A percentile compares a stretch with the other conserved stretches of the same genome.
These are phyloP conservation scores for Piprites chloris DNA, from an alignment of 2,113 vertebrate species.

Conservation along the genomic window DNA sequence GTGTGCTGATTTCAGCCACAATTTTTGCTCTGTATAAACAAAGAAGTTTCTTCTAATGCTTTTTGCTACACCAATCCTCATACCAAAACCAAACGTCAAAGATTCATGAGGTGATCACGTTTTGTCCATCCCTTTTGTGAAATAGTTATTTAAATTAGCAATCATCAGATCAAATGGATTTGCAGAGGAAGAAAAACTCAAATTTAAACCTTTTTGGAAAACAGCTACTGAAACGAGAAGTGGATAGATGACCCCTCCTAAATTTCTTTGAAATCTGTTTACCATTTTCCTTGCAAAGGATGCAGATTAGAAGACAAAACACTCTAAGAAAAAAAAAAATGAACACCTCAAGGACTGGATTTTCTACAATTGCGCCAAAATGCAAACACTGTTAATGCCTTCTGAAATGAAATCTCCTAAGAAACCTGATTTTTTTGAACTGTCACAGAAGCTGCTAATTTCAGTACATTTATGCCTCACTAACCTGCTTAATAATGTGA, in stretches of 20 bases:
- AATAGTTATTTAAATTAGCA: neutral
- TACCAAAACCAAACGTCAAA: neutral
- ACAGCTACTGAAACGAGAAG: neutral
- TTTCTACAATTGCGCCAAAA: neutral
- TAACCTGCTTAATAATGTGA: constrained; percentile 45
- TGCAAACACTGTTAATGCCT: constrained; percentile 13
- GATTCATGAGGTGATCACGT: neutral
- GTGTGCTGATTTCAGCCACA: neutral
- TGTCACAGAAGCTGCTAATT: constrained; percentile 50
- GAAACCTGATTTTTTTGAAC: neutral
- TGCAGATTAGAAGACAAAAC: neutral
- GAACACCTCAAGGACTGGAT: neutral
- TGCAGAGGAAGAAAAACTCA: neutral
- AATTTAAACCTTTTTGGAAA: neutral
- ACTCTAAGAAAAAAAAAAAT: neutral
- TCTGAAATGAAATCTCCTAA: constrained; percentile 13
- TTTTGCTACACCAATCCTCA: neutral
- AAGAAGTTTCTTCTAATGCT: neutral
- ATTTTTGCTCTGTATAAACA: neutral
- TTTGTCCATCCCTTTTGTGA: neutral
- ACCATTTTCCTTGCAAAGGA: neutral
- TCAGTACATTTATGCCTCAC: constrained; percentile 53
- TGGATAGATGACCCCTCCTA: neutral
- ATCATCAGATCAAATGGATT: neutral
- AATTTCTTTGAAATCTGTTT: neutral